A percentile compares a stretch with the other conserved stretches of the same genome.
Evolutionary conservation across 2,888 invertebrate species (phyloP).

Genomic region (Melikaiella ostensackeni): DNA sequence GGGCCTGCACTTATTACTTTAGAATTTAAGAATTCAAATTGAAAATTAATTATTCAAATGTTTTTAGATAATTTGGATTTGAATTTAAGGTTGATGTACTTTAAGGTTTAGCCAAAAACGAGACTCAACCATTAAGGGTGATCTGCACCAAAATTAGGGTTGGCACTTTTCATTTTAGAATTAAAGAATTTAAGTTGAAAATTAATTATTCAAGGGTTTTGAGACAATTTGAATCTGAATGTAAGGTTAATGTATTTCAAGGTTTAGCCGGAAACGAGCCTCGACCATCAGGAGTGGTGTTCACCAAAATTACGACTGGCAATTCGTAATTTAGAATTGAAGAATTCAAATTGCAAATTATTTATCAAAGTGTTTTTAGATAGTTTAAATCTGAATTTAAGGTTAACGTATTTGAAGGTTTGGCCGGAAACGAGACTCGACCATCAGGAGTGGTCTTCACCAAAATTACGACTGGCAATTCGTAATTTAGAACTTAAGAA

Average conservation of each 20-base stretch:
- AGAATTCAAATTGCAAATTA: too few relatives aligned
- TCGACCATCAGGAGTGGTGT: conserved; percentile 45
- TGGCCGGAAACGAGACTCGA: conserved; percentile 47
- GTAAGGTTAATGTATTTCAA: background rate
- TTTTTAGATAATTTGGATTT: background rate
- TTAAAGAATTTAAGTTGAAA: background rate
- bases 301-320: too few relatives aligned
- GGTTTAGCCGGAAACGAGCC: conserved; percentile 45
- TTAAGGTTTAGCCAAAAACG: conserved; percentile 40
- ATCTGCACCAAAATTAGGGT: conserved; percentile 40
- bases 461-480: conserved; percentile 14
- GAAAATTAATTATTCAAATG: background rate
- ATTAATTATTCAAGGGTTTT: background rate
- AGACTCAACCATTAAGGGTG: conserved; percentile 43
- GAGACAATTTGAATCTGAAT: background rate
- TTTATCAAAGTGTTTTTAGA: too few relatives aligned
- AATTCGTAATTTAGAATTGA: too few relatives aligned
- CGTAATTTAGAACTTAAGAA: background rate
- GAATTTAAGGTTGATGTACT: background rate
- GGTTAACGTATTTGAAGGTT: too few relatives aligned
- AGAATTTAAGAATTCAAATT: background rate
- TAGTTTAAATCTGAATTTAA: too few relatives aligned
- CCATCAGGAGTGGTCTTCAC: conserved; percentile 41
- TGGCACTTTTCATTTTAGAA: background rate
- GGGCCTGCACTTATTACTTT: background rate